Evolutionary conservation across 37 sponge, comb jelly and placozoan species (phyloP), one percentile per base, ranked within the genome.

Genomic region (Bolinopsis microptera): DNA sequence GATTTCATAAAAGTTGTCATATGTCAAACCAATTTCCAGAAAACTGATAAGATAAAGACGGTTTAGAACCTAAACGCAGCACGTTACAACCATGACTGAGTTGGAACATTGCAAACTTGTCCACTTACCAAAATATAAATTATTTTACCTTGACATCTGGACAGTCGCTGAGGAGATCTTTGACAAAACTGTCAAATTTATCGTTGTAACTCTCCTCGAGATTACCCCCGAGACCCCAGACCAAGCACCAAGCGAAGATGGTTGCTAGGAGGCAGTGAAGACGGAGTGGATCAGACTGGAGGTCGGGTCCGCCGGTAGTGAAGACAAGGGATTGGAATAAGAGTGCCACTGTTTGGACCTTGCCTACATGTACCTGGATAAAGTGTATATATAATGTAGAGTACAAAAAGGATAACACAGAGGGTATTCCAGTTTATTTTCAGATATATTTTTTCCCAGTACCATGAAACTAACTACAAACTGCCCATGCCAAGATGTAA

Each of bases 141-240:
- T 74, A 8, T 3, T 32, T 76, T 69, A 98, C 95, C 94, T 96
- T 96, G 39, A 96, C 95, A 92, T 98, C 97, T 18, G 95, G 96
- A 22, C 75, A 94, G 34, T 98, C 99, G 48, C 93, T 33, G 83
- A 98, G 96, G 26, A 96, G 70, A 34, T 98, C 99, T 69, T 97
- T 94, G 69, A 94, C 92, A 76, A 96, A 97, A 37, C 94, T 94
- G 36, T 98, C 99, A 94, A 97, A 98, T 36, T 82, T 72, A 38
- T 98, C 99, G 94, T 96, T 96, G n/a, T 94, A 96, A 35, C 93
- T 92, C 83, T 97, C 95, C 16, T 94, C 92, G 32, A 98, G 93
- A 94, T 98, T 98, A 0, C 99, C 99, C 22, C 97, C 97, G 3
- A 98, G 24, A 33, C 95, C 68, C 99, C 99, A 98, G 41, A 95